Conservation (phyloP, 1,140 invertebrate genomes). For the Drosophila cardini region DNA sequence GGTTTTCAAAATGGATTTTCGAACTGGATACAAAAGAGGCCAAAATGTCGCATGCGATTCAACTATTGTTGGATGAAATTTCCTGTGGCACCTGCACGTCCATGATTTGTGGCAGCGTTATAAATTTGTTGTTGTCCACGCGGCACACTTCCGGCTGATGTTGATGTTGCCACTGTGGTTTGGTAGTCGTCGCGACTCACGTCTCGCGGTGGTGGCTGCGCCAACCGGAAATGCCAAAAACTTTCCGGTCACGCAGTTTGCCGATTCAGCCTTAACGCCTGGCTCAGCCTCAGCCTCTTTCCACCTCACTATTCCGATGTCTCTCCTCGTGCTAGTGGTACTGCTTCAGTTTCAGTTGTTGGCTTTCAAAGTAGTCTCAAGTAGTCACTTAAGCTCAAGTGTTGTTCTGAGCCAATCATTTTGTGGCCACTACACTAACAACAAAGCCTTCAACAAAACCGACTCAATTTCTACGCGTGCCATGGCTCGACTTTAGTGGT, state of each 20-base stretch:
- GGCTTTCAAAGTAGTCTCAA: slow-evolving; percentile 64
- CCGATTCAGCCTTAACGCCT: slow-evolving; percentile 28
- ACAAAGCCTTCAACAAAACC: slow-evolving; percentile 56
- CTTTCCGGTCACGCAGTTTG: slow-evolving; percentile 79
- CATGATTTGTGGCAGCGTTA: slow-evolving; percentile 34
- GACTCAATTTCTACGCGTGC: slow-evolving; percentile 76
- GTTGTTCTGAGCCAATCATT: slow-evolving; percentile 78
- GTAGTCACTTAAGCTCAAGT: slow-evolving; percentile 78
- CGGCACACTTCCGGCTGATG: slow-evolving; percentile 60
- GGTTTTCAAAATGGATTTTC: not conserved
- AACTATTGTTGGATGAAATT: slow-evolving; percentile 3
- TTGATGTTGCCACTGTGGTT: slow-evolving; percentile 34
- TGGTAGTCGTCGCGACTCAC: slow-evolving; percentile 30
- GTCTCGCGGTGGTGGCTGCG: slow-evolving; percentile 51
- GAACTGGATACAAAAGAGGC: not conserved
- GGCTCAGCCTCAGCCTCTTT: slow-evolving; percentile 6
- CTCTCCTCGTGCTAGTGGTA: not conserved
- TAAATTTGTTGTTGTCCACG: slow-evolving; percentile 60
- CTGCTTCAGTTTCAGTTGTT: slow-evolving; percentile 2
- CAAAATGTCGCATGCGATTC: slow-evolving; percentile 11
- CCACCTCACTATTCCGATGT: not conserved
- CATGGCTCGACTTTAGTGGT: slow-evolving; percentile 57
- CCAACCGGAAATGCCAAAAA: slow-evolving; percentile 74
- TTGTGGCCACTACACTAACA: slow-evolving; percentile 67
- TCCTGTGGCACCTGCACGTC: slow-evolving; percentile 46